Conservation (phyloP, 2,888 invertebrate genomes). For the Slavum lentiscoides region DNA sequence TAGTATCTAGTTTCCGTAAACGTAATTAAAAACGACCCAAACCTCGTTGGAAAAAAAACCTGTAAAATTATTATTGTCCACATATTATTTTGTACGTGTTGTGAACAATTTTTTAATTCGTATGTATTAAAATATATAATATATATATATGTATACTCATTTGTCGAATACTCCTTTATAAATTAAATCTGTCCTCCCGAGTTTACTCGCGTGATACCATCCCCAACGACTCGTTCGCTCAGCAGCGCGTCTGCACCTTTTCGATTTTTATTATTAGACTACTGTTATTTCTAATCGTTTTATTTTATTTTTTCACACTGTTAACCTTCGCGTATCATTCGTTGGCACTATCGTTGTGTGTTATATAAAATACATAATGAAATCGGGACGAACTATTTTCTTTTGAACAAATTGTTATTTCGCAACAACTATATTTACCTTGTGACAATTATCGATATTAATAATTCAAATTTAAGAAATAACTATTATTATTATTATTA, state of each 20-base stretch:
- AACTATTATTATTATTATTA: neutral
- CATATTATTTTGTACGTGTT: no score
- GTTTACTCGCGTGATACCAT: no score
- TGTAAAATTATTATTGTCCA: no score
- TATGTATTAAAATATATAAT: no score
- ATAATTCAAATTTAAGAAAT: neutral
- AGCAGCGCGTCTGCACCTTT: no score
- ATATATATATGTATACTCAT: no score
- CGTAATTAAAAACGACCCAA: no score
- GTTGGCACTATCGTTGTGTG: conserved; percentile 31
- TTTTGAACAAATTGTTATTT: conserved; percentile 7
- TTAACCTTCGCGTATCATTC: conserved; percentile 26
- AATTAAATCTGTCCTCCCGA: no score
- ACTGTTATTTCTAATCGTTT: conserved; percentile 17
- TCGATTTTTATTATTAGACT: conserved; percentile 31
- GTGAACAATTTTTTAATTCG: no score
- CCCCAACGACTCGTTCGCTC: neutral
- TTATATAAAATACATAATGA: neutral
- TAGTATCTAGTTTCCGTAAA: no score
- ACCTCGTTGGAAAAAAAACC: no score
- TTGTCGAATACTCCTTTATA: no score
- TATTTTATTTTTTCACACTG: conserved; percentile 10
- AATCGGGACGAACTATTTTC: conserved; percentile 29
- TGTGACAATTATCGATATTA: neutral
- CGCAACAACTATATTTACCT: neutral